Evolutionary conservation across 92 coral and sea anemone species (phyloP).

Genomic region (Heliopora coerulea): DNA sequence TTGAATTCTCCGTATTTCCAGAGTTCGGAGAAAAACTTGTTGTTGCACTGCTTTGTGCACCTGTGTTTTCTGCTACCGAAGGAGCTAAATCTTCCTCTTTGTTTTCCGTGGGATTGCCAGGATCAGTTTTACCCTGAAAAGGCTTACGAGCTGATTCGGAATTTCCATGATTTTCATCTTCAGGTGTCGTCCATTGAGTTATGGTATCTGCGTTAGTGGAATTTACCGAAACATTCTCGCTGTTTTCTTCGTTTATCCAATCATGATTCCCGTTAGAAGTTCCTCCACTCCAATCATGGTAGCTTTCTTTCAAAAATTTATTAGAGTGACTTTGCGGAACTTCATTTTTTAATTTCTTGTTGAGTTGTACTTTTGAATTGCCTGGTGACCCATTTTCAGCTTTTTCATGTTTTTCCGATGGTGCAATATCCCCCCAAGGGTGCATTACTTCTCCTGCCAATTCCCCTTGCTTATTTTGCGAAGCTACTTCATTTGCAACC

Average conservation of each 20-base stretch:
- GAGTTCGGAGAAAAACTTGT: no score
- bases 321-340: not conserved
- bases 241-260: not conserved
- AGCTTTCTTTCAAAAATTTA: not conserved
- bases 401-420: not conserved
- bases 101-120: not conserved
- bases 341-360: not conserved
- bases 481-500: not conserved
- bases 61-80: not conserved
- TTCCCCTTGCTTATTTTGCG: not conserved
- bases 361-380: not conserved
- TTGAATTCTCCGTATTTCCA: no score
- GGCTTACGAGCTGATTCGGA: not conserved
- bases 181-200: not conserved
- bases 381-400: not conserved
- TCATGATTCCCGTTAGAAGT: not conserved
- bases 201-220: not conserved
- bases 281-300: not conserved
- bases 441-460: not conserved
- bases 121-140: not conserved
- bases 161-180: not conserved
- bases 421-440: not conserved
- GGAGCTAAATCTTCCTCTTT: not conserved
- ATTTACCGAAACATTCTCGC: not conserved
- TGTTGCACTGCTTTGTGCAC: not conserved